A percentile compares a stretch with the other conserved stretches of the same genome.
Evolutionary conservation across 1,140 invertebrate genomes (phyloP).

Genomic region (Rhyacophila brunnea): DNA sequence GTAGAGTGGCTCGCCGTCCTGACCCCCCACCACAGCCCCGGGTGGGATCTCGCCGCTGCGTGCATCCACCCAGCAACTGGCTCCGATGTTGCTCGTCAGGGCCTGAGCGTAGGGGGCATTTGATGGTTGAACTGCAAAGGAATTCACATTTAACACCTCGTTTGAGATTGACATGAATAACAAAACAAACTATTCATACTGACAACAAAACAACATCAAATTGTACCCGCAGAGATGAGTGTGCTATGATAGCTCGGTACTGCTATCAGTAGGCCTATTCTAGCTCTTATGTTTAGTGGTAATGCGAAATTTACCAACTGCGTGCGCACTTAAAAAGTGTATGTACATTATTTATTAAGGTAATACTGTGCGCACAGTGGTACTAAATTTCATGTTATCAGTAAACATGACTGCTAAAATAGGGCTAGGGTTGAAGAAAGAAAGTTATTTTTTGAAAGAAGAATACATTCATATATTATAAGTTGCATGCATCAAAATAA

Average conservation of each 20-base stretch:
- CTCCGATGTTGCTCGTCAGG: slow-evolving; percentile 37
- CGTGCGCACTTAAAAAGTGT: too few species aligned
- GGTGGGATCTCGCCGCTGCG: slow-evolving; percentile 66
- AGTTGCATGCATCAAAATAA: too few species aligned
- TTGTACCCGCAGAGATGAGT: not conserved
- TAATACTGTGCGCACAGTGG: too few species aligned
- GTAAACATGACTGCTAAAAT: too few species aligned
- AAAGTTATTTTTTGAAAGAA: too few species aligned
- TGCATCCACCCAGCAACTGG: slow-evolving; percentile 65
- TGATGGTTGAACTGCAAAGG: slow-evolving; percentile 10
- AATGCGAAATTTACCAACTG: too few species aligned
- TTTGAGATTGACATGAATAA: not conserved
- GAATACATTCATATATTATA: too few species aligned
- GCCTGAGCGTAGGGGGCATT: slow-evolving; percentile 1
- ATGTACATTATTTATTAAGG: too few species aligned
- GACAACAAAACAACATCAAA: not conserved
- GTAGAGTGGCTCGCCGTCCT: slow-evolving; percentile 71
- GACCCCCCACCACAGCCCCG: slow-evolving; percentile 69
- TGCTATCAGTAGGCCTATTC: too few species aligned
- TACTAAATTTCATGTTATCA: too few species aligned
- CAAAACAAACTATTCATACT: not conserved
- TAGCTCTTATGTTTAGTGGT: too few species aligned
- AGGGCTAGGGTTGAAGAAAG: too few species aligned
- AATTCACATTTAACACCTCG: not conserved
- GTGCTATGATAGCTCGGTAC: not conserved